Percentiles rank a stretch among this genome's conserved stretches.
These are phyloP conservation scores for Tragelaphus scriptus DNA, from an alignment of 2,113 vertebrate species.

Conservation along the genomic window DNA sequence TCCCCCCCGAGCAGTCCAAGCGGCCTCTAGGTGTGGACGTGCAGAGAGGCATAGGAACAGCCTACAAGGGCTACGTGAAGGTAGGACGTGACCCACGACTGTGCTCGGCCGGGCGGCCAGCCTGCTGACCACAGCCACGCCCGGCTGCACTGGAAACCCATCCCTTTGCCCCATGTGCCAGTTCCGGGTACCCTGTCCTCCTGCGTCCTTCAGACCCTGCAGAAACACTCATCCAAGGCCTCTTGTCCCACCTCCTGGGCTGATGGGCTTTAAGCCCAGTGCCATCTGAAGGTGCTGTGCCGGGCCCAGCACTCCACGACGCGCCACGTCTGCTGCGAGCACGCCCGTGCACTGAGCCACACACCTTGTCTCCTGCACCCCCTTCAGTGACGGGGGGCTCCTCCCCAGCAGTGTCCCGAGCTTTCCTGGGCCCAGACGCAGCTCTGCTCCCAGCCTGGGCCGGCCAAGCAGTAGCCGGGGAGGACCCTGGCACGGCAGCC, in stretches of 20 bases:
- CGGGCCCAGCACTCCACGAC: rapidly evolving
- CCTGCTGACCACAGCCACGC: rapidly evolving
- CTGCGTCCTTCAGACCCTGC: background rate
- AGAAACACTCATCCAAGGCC: rapidly evolving
- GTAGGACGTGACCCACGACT: slow-evolving; percentile 71
- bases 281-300: rapidly evolving
- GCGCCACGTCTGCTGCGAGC: background rate
- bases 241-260: background rate
- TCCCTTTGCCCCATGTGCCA: rapidly evolving
- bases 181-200: background rate
- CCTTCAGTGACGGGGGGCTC: rapidly evolving
- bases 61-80: slow-evolving; percentile 97
- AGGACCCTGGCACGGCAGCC: rapidly evolving
- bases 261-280: background rate
- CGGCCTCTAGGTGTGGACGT: slow-evolving; percentile 96
- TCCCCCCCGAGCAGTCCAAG: slow-evolving; percentile 95
- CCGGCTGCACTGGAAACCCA: rapidly evolving
- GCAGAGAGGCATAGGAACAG: slow-evolving; percentile 95
- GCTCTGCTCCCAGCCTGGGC: background rate
- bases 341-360: rapidly evolving
- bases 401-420: rapidly evolving
- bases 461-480: rapidly evolving
- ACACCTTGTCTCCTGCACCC: too few relatives aligned
- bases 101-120: rapidly evolving
- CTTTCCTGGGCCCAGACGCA: background rate